Evolutionary conservation across 2,113 vertebrate genomes (phyloP), one percentile per base, ranked within the genome.

Genomic region (Camelus dromedarius): DNA sequence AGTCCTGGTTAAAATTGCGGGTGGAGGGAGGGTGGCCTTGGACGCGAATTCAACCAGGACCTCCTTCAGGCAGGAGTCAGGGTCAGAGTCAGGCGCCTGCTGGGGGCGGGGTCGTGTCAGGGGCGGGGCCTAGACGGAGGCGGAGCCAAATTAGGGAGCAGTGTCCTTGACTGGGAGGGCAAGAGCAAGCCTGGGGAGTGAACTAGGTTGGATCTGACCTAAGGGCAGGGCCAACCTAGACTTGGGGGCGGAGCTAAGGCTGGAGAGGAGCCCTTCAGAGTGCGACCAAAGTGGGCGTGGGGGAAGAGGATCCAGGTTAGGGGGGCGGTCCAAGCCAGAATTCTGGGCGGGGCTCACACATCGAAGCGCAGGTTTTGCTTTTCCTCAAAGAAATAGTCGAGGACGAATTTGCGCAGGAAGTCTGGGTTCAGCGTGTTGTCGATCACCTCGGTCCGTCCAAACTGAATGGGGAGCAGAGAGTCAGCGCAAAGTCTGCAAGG

Each of bases 301-400:
- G 69, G 54, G 81, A 79, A 87, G 77, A 91, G 12, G 30, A 35
- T 93, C 64, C 81, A 89, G 82, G 90, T 66, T 1, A 5, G 62
- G 85, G 73, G 75, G 54, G 54, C 1, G 6, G 60, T 86, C 46
- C 35, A 85, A 86, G 67, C 52, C 70, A 18, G 76, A 48, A 52
- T 88, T 84, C 50, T 72, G 86, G 93, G 89, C 87, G 82, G 89
- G 94, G 96, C 99, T 99, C 98, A 99, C 99, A 99, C 99, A 6
- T 99, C 99, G 26, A 99, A 99, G 93, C 99, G 99, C 42, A 99
- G 98, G 86, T 99, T 99, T 98, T 99, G 99, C 97, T 99, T 99
- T 98, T 99, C 99, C 95, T 99, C 99, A 6, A 99, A 99, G 98
- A 99, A 99, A 98, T 99, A 99, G 98, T 99, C 99, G 32, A 99